phyloP scores from a whole-genome alignment of 2,888 invertebrate genomes.

The Nemotelus nigrinus region DNA sequence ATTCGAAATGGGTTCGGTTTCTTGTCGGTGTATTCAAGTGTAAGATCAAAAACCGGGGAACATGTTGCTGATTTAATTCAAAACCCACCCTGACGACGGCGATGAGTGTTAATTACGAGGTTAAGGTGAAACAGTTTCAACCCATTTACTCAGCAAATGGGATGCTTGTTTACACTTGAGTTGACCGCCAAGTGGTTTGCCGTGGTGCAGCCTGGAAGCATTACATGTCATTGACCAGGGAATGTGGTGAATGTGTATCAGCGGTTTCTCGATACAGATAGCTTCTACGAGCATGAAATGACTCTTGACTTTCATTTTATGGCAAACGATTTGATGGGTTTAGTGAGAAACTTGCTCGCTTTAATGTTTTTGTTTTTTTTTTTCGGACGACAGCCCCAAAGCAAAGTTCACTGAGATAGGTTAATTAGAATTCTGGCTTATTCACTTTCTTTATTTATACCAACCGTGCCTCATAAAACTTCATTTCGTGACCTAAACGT shows the following conservation, averaged over 20 bases:
- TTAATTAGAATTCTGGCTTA: background rate
- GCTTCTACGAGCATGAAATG: no score
- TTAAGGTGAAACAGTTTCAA: background rate
- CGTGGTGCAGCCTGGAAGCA: background rate
- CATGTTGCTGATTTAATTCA: background rate
- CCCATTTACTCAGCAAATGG: background rate
- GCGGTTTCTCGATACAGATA: no score
- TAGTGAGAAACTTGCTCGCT: no score
- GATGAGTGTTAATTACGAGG: conserved; percentile 38
- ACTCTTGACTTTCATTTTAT: no score
- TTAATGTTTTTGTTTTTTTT: no score
- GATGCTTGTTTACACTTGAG: conserved; percentile 14
- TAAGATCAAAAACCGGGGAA: background rate
- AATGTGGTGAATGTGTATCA: background rate
- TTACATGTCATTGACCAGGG: conserved; percentile 16
- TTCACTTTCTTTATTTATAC: conserved; percentile 3
- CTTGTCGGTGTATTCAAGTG: background rate
- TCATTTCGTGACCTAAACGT: conserved; percentile 13
- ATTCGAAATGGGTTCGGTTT: conserved; percentile 32
- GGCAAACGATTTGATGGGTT: no score
- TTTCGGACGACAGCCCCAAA: background rate
- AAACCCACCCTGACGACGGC: background rate
- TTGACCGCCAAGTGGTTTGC: conserved; percentile 20
- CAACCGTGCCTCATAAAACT: background rate
- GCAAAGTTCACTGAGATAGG: background rate